Conservation (phyloP, 2,113 vertebrate genomes). For the Clarias batrachus region DNA sequence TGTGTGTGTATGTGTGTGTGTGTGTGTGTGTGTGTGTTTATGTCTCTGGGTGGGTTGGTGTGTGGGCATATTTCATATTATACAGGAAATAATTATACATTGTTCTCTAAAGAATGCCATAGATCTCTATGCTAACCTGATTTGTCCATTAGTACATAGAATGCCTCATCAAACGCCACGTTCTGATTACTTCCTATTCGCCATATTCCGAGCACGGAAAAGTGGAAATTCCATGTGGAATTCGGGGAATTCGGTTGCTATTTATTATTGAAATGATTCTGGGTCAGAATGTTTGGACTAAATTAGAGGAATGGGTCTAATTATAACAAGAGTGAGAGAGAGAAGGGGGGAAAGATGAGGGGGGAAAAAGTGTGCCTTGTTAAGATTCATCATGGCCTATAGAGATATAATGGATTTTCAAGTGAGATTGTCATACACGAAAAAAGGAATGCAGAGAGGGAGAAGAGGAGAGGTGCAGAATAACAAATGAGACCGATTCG, state of each 20-base stretch:
- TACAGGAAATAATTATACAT: not conserved
- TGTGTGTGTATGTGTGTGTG: constrained; percentile 5
- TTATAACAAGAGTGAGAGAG: not conserved
- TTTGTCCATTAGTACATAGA: not conserved
- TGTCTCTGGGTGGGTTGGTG: not conserved
- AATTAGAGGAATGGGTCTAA: constrained; percentile 45
- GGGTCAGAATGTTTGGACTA: constrained; percentile 45
- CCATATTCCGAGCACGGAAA: constrained; percentile 1
- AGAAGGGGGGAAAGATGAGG: not conserved
- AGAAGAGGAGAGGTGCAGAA: constrained; percentile 1
- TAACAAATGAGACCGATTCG: not conserved
- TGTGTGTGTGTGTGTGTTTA: not conserved
- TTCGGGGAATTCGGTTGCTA: constrained; percentile 30
- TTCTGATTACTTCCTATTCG: not conserved
- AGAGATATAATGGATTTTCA: constrained; percentile 25
- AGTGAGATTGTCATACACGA: constrained; percentile 17
- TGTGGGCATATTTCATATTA: not conserved
- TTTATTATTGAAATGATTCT: constrained; percentile 52
- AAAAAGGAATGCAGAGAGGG: constrained; percentile 11
- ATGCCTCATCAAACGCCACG: constrained; percentile 19
- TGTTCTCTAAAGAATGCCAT: not conserved
- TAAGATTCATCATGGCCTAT: constrained; percentile 23
- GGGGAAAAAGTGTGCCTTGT: not conserved
- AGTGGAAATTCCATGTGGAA: not conserved
- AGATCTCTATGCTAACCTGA: constrained; percentile 8